Evolutionary conservation across 2,797 vertebrate genomes (phyloP).

Genomic region (Cyclopterus lumpus): DNA sequence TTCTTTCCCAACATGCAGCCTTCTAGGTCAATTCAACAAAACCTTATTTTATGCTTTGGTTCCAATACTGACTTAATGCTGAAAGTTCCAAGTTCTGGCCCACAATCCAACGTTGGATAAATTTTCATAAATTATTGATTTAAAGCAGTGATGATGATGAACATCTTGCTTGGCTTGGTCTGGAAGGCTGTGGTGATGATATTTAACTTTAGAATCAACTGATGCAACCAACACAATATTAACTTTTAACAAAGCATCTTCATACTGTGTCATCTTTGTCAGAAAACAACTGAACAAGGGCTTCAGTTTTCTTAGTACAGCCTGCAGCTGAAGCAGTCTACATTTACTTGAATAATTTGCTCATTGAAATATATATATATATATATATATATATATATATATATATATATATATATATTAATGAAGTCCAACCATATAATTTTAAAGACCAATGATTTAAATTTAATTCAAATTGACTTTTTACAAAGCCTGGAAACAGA

Average conservation of each 20-base stretch:
- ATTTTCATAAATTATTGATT: neutral
- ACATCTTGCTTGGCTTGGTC: slow-evolving; percentile 56
- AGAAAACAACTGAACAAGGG: slow-evolving; percentile 47
- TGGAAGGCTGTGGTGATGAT: slow-evolving; percentile 76
- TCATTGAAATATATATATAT: neutral
- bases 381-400: neutral
- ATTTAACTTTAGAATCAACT: slow-evolving; percentile 43
- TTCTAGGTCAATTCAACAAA: slow-evolving; percentile 68
- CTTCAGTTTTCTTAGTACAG: slow-evolving; percentile 31
- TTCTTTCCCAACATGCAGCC: slow-evolving; percentile 64
- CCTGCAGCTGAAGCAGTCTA: slow-evolving; percentile 32
- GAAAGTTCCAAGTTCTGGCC: slow-evolving; percentile 1
- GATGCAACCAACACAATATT: slow-evolving; percentile 47
- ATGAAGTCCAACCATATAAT: slow-evolving; percentile 22
- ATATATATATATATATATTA: neutral
- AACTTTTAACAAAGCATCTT: slow-evolving; percentile 58
- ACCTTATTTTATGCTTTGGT: slow-evolving; percentile 3
- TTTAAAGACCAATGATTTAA: slow-evolving; percentile 26
- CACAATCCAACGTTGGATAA: slow-evolving; percentile 6
- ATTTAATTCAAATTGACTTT: slow-evolving; percentile 33
- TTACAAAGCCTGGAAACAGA: slow-evolving; percentile 74
- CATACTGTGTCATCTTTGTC: slow-evolving; percentile 78
- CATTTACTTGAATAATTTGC: slow-evolving; percentile 6
- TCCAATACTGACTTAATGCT: neutral
- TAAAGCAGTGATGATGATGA: slow-evolving; percentile 8